phyloP scores from a whole-genome alignment of 2,888 invertebrate species.

The Ashinkailepas kermadecensis region DNA sequence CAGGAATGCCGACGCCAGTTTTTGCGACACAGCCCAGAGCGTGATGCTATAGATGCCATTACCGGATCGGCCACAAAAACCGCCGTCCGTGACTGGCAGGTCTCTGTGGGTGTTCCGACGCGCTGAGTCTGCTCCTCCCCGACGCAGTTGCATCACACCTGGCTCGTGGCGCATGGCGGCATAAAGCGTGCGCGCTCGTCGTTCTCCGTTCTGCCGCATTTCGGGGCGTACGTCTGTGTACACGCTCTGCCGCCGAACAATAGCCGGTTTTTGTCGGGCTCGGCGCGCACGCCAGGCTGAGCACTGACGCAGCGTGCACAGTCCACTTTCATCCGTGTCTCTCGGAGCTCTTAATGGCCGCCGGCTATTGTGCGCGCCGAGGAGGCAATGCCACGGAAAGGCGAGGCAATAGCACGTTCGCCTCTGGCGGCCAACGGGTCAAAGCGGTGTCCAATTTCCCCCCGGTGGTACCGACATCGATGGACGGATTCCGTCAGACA shows the following conservation, averaged over 20 bases:
- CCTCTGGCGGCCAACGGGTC: not conserved
- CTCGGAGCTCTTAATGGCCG: not conserved
- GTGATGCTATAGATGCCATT: not conserved
- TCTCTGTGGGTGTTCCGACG: not conserved
- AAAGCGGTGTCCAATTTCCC: not conserved
- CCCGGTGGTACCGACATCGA: no score
- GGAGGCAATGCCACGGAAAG: not conserved
- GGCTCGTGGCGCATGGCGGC: no score
- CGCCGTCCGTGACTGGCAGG: not conserved
- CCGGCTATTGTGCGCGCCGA: not conserved
- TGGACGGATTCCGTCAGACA: no score
- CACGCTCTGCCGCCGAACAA: not conserved
- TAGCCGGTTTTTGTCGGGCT: not conserved
- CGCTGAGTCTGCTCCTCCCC: not conserved
- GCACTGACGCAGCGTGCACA: not conserved
- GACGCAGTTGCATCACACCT: no score
- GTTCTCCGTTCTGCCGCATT: no score
- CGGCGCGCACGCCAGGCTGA: not conserved
- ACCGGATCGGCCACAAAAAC: not conserved
- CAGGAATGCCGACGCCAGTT: not conserved
- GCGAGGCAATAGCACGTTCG: not conserved
- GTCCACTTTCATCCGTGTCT: not conserved
- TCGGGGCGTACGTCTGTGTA: no score
- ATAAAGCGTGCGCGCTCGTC: no score
- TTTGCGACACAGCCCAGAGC: not conserved